Evolutionary conservation across 2,797 vertebrate genomes (phyloP).

Genomic region (Hipposideros larvatus): DNA sequence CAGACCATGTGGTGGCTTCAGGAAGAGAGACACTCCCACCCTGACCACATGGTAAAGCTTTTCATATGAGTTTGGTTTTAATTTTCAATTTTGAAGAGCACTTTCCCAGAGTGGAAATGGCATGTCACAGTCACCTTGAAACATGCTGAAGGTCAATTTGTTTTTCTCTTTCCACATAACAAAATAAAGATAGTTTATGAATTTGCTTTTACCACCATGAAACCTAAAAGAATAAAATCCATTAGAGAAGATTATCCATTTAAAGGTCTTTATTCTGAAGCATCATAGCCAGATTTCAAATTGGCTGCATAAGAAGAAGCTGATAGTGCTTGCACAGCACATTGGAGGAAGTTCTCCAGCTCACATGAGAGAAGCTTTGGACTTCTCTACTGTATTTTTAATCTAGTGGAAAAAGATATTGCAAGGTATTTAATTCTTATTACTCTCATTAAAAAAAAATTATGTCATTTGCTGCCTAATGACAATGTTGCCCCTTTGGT

Average conservation of each 20-base stretch:
- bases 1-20: background rate
- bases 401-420: background rate
- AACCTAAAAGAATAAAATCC: background rate
- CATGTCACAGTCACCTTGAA: background rate
- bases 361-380: background rate
- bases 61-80: slow-evolving; percentile 18
- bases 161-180: slow-evolving; percentile 16
- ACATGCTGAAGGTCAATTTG: background rate
- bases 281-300: background rate
- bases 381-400: background rate
- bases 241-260: background rate
- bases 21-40: background rate
- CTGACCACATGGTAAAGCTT: background rate
- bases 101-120: background rate
- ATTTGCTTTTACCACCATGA: background rate
- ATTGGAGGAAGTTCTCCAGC: background rate
- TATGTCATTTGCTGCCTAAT: background rate
- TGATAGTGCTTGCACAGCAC: background rate
- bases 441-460: slow-evolving; percentile 27
- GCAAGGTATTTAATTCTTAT: background rate
- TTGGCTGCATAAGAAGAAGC: background rate
- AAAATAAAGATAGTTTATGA: background rate
- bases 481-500: background rate
- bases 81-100: background rate
- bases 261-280: background rate